Evolutionary conservation across 1,140 invertebrate species (phyloP), one percentile per base, ranked within the genome.

Genomic region (Neodiprion virginianus): DNA sequence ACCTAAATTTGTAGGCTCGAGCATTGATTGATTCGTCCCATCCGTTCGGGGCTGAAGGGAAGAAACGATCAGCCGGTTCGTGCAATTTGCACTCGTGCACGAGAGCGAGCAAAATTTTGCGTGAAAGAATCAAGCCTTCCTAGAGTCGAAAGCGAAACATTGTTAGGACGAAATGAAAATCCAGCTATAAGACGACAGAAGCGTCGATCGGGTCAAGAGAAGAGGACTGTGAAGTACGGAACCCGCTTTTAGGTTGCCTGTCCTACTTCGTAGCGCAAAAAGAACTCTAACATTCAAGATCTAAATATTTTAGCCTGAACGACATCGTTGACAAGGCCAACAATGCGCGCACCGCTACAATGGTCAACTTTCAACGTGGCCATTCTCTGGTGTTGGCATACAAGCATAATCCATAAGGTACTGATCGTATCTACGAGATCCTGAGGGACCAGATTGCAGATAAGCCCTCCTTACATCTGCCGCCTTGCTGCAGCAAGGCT

Each of bases 221-320:
- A 2, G 28, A 40, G 2, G 28, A 40, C 61, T 65, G 7, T 65
- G 61, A 65, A 65, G 61, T 65, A 17, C 8, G 0, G 53, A 61
- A 61, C 0, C n/a, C 53, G 53, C 53, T 61, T 61, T 12, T 61
- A 61, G 53, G 11, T 8, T 61, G 11, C 53, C 11, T 61, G 53
- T 61, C n/a, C 53, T 12, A n/a, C n/a, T 61, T 17, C 8, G 53
- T 14, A 14, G 53, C n/a, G 28, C 28, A 11, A 61, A 11, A 61
- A 61, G 53, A 61, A 17, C 53, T 61, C n/a, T 5, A 61, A 17
- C 53, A 17, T 61, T 61, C 79, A 77, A 67, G 72, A 78, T 75
- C 78, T 78, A 83, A 83, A 82, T 82, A 84, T 83, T 82, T 81
- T 81, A 76, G 76, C 74, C 47, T 28, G 73, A 76, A 75, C 74